A percentile compares a stretch with the other conserved stretches of the same genome.
phyloP scores from a whole-genome alignment of 2,888 invertebrate species.

The Nomada goodeniana region DNA sequence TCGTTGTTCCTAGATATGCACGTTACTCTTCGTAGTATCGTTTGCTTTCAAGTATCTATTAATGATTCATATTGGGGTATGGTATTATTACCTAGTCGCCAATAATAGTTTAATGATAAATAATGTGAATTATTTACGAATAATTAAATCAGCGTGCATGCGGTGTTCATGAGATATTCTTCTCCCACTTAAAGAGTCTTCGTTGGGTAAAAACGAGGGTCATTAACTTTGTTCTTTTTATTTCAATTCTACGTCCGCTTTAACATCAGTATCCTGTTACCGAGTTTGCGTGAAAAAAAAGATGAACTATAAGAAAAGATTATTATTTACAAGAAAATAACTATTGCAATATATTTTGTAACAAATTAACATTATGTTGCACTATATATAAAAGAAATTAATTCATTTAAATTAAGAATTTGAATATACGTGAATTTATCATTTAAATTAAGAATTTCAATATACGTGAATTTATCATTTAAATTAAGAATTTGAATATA shows the following conservation, averaged over 20 bases:
- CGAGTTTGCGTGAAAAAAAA: neutral
- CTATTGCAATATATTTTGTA: neutral
- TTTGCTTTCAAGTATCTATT: slow-evolving; percentile 10
- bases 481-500: no score
- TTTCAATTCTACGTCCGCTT: slow-evolving; percentile 38
- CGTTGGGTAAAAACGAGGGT: slow-evolving; percentile 10
- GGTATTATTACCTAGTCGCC: slow-evolving; percentile 24
- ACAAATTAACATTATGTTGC: neutral
- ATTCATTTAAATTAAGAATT: neutral
- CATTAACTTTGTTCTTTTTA: slow-evolving; percentile 33
- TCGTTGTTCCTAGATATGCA: neutral
- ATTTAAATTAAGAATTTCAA: no score
- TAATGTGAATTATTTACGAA: slow-evolving; percentile 51
- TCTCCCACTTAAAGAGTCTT: neutral
- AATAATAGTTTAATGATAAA: slow-evolving; percentile 56
- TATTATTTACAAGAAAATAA: neutral
- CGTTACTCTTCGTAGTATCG: neutral
- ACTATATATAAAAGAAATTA: neutral
- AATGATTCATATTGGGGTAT: neutral
- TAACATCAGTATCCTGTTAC: slow-evolving; percentile 27
- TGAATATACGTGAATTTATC: no score
- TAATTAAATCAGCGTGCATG: neutral
- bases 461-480: no score
- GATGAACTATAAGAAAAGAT: neutral
- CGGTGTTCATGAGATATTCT: neutral